Evolutionary conservation across 2,888 invertebrate genomes (phyloP).

Genomic region (Argyra leucocephala): DNA sequence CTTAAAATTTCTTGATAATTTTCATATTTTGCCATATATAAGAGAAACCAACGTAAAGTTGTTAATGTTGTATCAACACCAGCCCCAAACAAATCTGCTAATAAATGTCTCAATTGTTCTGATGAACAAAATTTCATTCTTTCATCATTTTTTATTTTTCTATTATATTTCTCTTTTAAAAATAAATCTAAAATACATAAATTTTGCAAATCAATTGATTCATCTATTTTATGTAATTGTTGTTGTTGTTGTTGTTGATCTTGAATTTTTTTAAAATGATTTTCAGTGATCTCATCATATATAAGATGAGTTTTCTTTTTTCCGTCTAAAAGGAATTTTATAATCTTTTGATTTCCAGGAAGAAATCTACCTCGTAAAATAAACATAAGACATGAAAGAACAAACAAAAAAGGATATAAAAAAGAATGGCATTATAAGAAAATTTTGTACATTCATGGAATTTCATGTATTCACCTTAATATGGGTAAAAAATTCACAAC

Average conservation of each 20-base stretch:
- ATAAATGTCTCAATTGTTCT: conserved; percentile 61
- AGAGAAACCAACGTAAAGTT: conserved; percentile 70
- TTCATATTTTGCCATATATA: conserved; percentile 63
- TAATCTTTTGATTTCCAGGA: conserved; percentile 53
- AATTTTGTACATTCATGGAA: neutral
- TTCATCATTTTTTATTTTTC: conserved; percentile 40
- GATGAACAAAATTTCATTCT: conserved; percentile 50
- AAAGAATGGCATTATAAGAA: neutral
- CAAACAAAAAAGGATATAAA: neutral
- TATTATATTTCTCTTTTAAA: conserved; percentile 50
- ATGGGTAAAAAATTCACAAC: conserved; percentile 77
- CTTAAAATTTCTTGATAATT: conserved; percentile 48
- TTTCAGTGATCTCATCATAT: conserved; percentile 56
- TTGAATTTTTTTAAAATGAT: conserved; percentile 35
- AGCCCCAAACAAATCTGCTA: conserved; percentile 78
- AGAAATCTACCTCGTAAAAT: conserved; percentile 28
- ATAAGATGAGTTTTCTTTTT: conserved; percentile 62
- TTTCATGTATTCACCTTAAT: conserved; percentile 49
- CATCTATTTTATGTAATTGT: neutral
- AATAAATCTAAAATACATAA: conserved; percentile 55
- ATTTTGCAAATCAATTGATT: conserved; percentile 36
- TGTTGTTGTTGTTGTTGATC: conserved; percentile 4
- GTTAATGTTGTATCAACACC: conserved; percentile 75
- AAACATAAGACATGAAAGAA: neutral
- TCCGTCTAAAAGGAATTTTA: conserved; percentile 57